Evolutionary conservation across 2,888 invertebrate species (phyloP), one percentile per base, ranked within the genome.

Genomic region (Neocrepidodera transversa): DNA sequence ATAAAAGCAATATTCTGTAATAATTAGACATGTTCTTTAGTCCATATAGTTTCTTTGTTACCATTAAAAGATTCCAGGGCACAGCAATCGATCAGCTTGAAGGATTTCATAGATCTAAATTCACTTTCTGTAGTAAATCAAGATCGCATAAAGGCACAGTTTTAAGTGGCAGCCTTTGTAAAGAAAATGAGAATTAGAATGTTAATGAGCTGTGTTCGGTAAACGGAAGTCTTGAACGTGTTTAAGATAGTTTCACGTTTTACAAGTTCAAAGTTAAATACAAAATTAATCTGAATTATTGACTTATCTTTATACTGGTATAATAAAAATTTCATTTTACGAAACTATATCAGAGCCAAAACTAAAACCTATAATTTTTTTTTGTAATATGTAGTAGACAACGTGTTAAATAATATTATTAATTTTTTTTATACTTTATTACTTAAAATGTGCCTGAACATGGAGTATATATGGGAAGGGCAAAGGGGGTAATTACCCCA

Each of bases 91-190:
- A 58, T 52, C 36, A 52, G 47, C 58, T 58, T 40, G 52, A 58
- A 52, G 58, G 47, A 47, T 45, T 58, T 58, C 52, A 43, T 47
- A 52, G 45, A 47, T 58, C 45, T 30, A 47, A 58, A 58, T 52
- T 58, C 58, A 58, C 58, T 58, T 58, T 58, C 47, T 45, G 58
- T 47, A 47, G 52, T 52, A 23, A 43, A 57, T 51, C 50, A 50
- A 50, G 50, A 42, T 30, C 50, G 28, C 18, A 58, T 43, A 58
- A 58, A 43, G 49, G 57, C 49, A 42, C 47, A 50, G 42, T 23
- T 14, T 20, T 35, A 50, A 56, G 26, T 32, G 55, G 51, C 20
- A 26, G 36, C 38, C 45, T 56, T 51, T 51, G 23, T 60, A 13
- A 43, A 36, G 51, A 45, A 49, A 55, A 55, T 60, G 36, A 35